phyloP scores from a whole-genome alignment of 2,113 vertebrate species.

The Rhineura floridana region DNA sequence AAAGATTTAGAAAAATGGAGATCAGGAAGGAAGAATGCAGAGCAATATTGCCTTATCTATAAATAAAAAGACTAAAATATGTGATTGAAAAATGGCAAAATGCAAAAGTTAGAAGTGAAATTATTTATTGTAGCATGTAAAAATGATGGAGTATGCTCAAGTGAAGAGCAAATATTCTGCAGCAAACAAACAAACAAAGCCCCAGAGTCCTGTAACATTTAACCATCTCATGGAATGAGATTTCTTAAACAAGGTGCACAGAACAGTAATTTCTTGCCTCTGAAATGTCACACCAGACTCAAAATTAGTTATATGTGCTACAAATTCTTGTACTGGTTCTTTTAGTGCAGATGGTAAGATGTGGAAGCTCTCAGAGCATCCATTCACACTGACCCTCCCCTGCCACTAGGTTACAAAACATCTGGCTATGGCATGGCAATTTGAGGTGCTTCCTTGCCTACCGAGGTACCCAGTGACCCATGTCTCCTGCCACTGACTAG shows the following conservation, averaged over 20 bases:
- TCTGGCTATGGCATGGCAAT: too few species aligned
- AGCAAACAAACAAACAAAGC: not conserved
- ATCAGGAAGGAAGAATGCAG: conserved; percentile 15
- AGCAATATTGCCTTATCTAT: conserved; percentile 1
- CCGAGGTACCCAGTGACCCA: not conserved
- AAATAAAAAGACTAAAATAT: not conserved
- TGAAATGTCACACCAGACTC: not conserved
- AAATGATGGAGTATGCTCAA: not conserved
- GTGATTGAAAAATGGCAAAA: not conserved
- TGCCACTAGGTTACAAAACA: too few species aligned
- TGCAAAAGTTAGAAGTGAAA: not conserved
- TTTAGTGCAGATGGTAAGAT: not conserved
- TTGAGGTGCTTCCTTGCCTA: not conserved
- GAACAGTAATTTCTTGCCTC: not conserved
- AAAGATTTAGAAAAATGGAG: conserved; percentile 15
- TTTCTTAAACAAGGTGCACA: not conserved
- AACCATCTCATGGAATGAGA: not conserved
- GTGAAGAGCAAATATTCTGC: not conserved
- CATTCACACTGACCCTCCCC: too few species aligned
- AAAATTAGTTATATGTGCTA: not conserved
- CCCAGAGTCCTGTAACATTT: not conserved
- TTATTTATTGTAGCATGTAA: conserved; percentile 4
- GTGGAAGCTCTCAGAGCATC: too few species aligned
- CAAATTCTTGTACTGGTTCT: not conserved
- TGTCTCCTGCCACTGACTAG: not conserved